Base-by-base conservation (phyloP, 2,888 invertebrate species). In the Ptychoptera albimana region DNA sequence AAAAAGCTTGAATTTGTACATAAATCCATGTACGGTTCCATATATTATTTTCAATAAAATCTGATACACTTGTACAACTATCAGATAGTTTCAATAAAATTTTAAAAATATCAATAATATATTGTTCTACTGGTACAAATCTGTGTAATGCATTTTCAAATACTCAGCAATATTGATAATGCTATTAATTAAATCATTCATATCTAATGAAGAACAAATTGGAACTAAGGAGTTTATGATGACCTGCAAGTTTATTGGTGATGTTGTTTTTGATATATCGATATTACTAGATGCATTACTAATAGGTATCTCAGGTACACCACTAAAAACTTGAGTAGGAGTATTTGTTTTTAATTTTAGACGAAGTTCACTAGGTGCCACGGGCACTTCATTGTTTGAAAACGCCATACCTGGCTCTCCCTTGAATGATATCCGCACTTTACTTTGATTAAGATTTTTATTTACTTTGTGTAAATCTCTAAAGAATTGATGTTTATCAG, bases 391-490 rank as follows among this genome's bases (percentile, higher is more conserved):
- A 39, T 59, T 56, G 48, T 62, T 63, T 2, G 62, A 43, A 3
- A 56, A 15, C 6, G 63, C 50, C 5, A 53, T 43, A 1, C 57
- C 60, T 15, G 23, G 23, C 23, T 54, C 50, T 8, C 50, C 15
- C 0, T 54, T 57, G 39, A 61, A 61, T 2, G 55, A 47, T 30
- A 57, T 54, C 6, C 57, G 55, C 1, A 62, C 50, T 2, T 54
- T 55, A 15, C 45, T 44, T 16, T 43, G 13, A 32, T 46, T 46
- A n/a, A 47, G 23, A 32, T 45, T 29, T 29, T 43, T 44, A 30
- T 52, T 52, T 9, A 52, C 40, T 50, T 58, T 61, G 44, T 56
- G 53, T 8, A 62, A 49, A 52, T 63, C 62, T 45, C 60, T 61
- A 8, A 63, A 54, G 44, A 59, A 55, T 46, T 60, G 57, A 3